phyloP scores from a whole-genome alignment of 2,113 vertebrate genomes.

The Sebastes fasciatus region DNA sequence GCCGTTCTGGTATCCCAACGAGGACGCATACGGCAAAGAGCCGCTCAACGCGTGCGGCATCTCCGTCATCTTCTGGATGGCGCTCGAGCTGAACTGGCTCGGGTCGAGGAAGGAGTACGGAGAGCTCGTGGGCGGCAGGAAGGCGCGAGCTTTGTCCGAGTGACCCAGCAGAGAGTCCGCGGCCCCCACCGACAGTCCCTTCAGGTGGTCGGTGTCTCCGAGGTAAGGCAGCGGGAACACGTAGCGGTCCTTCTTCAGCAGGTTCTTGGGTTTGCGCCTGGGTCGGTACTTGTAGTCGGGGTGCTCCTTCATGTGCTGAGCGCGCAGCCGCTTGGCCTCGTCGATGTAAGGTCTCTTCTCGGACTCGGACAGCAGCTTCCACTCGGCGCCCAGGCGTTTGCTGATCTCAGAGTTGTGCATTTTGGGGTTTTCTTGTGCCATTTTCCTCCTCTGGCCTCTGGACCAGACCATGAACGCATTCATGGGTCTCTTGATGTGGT shows the following conservation, averaged over 20 bases:
- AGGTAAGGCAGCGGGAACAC: constrained; percentile 99
- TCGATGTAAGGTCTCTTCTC: constrained; percentile 99
- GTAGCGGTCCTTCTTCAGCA: constrained; percentile 99
- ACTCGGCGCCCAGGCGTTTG: constrained; percentile 97
- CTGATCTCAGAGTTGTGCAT: constrained; percentile 99
- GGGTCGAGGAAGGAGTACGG: constrained; percentile 99
- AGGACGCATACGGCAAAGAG: constrained; percentile 96
- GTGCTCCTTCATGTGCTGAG: constrained; percentile 99
- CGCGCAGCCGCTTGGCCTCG: constrained; percentile 96
- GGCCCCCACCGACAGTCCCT: constrained; percentile 94
- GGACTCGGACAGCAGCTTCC: constrained; percentile 98
- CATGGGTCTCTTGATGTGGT: constrained; percentile 99
- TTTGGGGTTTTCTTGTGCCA: constrained; percentile 99
- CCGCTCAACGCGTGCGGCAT: constrained; percentile 96
- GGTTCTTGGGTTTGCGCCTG: constrained; percentile 98
- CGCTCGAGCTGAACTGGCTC: constrained; percentile 96
- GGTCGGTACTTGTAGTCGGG: constrained; percentile 99
- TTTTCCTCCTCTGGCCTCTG: constrained; percentile 97
- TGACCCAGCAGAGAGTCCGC: constrained; percentile 93
- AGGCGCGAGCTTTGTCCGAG: constrained; percentile 95
- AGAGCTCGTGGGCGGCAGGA: constrained; percentile 94
- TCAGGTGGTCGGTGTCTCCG: constrained; percentile 97
- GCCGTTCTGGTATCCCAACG: constrained; percentile 99
- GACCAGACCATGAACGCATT: constrained; percentile 99
- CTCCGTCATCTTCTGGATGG: constrained; percentile 99